Percentiles rank a stretch among this genome's conserved stretches.
Conservation (phyloP, 2,113 vertebrate species). For the Paramisgurnus dabryanus region DNA sequence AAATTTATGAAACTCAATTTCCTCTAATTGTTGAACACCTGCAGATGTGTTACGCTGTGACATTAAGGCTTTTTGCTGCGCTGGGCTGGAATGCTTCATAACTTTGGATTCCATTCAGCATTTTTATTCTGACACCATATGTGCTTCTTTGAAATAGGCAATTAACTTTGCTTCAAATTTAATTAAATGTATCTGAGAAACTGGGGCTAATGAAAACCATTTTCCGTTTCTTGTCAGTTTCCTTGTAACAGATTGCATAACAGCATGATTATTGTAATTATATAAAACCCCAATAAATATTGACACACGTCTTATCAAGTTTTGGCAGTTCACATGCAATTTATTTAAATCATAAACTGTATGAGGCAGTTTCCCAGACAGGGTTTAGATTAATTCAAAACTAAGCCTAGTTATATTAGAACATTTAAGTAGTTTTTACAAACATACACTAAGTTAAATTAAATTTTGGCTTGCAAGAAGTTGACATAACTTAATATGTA, state of each 20-base stretch:
- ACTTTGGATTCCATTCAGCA: slow-evolving; percentile 71
- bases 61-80: slow-evolving; percentile 77
- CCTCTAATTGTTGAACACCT: slow-evolving; percentile 77
- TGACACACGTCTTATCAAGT: background rate
- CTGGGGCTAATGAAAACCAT: slow-evolving; percentile 66
- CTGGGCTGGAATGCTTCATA: slow-evolving; percentile 70
- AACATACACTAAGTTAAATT: no score
- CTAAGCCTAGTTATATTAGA: no score
- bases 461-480: no score
- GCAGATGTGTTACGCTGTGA: slow-evolving; percentile 75
- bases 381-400: no score
- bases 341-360: background rate
- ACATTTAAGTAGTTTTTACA: no score
- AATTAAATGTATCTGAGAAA: slow-evolving; percentile 67
- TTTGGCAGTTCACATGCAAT: background rate
- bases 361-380: no score
- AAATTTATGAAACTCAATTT: slow-evolving; percentile 76
- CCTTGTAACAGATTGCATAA: background rate
- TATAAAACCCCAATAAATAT: background rate
- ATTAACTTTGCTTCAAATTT: slow-evolving; percentile 64
- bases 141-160: slow-evolving; percentile 69
- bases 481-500: no score
- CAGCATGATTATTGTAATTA: background rate
- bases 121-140: slow-evolving; percentile 75
- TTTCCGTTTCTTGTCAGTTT: slow-evolving; percentile 56